Conservation (phyloP, 2,113 vertebrate species). For the Piprites chloris region DNA sequence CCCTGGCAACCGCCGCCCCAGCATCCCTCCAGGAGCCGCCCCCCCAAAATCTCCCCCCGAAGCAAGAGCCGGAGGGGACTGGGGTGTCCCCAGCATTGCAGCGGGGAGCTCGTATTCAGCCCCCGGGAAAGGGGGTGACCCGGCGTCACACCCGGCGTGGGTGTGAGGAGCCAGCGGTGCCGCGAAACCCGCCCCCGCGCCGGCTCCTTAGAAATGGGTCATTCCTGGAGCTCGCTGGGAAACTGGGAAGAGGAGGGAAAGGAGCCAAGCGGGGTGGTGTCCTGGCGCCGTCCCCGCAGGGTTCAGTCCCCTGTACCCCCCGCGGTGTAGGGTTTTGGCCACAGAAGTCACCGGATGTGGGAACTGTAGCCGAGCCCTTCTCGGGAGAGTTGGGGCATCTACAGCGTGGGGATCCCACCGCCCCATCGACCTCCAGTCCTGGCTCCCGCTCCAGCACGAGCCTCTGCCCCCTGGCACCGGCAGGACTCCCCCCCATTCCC, state of each 20-base stretch:
- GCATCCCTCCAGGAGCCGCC: conserved; percentile 25
- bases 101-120: neutral
- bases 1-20: conserved; percentile 70
- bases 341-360: fast-evolving
- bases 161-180: neutral
- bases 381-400: neutral
- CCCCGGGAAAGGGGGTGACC: neutral
- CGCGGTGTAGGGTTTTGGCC: neutral
- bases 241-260: neutral
- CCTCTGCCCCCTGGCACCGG: neutral
- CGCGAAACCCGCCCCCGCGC: neutral
- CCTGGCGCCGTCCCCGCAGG: fast-evolving
- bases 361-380: neutral
- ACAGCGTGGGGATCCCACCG: fast-evolving
- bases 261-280: neutral
- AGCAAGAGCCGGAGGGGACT: neutral
- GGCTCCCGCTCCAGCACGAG: fast-evolving
- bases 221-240: neutral
- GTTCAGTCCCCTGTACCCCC: neutral
- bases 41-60: neutral
- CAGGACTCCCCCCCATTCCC: neutral
- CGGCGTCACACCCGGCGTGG: no score
- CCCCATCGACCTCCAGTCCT: neutral
- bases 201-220: neutral
- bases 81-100: neutral